Percentiles rank a stretch among this genome's conserved stretches.
These are phyloP conservation scores for Sylvilagus bachmani DNA, from an alignment of 2,113 vertebrate species.

Conservation along the genomic window DNA sequence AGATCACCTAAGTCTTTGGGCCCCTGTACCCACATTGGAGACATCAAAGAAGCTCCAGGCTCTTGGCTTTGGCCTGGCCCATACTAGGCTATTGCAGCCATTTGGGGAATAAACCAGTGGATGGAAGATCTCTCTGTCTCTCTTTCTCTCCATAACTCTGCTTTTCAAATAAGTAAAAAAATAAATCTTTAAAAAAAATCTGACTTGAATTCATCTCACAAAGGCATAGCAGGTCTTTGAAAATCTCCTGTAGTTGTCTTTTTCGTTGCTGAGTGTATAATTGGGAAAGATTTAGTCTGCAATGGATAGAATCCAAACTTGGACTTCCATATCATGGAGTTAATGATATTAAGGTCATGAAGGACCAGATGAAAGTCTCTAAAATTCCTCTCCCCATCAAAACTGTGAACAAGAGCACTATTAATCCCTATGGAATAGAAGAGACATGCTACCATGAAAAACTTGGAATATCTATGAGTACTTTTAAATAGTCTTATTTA, in stretches of 20 bases:
- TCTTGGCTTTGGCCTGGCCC: too few relatives aligned
- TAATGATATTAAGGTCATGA: background rate
- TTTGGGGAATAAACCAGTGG: too few relatives aligned
- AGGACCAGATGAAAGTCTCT: background rate
- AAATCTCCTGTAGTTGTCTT: background rate
- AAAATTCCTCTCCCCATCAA: background rate
- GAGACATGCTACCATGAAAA: background rate
- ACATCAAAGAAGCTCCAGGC: too few relatives aligned
- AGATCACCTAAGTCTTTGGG: too few relatives aligned
- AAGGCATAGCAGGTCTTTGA: background rate
- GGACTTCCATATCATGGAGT: background rate
- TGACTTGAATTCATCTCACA: background rate
- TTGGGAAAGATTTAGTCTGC: background rate
- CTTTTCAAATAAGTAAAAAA: too few relatives aligned
- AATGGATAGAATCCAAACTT: background rate
- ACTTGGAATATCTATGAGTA: background rate
- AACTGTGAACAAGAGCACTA: background rate
- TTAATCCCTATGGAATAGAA: background rate
- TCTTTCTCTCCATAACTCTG: too few relatives aligned
- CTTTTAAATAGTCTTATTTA: conserved; percentile 28
- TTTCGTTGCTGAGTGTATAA: background rate
- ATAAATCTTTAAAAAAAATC: too few relatives aligned
- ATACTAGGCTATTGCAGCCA: too few relatives aligned
- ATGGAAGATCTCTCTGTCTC: too few relatives aligned
- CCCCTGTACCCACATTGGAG: too few relatives aligned